Evolutionary conservation across 2,888 invertebrate genomes (phyloP).

Genomic region (Arctia plantaginis): DNA sequence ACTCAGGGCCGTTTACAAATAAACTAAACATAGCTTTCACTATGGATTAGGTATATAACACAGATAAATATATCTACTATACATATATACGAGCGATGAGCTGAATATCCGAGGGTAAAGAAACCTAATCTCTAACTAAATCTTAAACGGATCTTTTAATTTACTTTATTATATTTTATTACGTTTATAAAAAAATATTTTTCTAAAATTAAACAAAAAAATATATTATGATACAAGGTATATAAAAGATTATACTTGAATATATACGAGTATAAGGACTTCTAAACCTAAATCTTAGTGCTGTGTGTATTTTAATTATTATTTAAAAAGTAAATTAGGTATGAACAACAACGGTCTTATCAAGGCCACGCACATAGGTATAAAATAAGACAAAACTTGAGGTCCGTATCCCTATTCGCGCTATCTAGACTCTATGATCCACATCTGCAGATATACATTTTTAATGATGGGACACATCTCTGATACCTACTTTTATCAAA

Average conservation of each 20-base stretch:
- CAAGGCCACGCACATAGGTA: neutral
- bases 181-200: too few relatives aligned
- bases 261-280: neutral
- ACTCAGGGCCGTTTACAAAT: neutral
- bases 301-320: neutral
- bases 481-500: neutral
- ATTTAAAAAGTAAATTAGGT: neutral
- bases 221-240: too few relatives aligned
- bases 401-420: neutral
- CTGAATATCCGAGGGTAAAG: neutral
- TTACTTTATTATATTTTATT: too few relatives aligned
- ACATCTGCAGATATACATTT: too few relatives aligned
- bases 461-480: too few relatives aligned
- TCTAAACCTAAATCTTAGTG: too few relatives aligned
- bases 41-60: too few relatives aligned
- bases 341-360: neutral
- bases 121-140: neutral
- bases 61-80: neutral
- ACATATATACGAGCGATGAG: neutral
- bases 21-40: neutral
- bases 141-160: neutral
- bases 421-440: neutral
- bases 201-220: too few relatives aligned
- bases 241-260: too few relatives aligned
- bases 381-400: neutral